phyloP scores from a whole-genome alignment of 1,140 invertebrate genomes.

The Callitettix versicolor region DNA sequence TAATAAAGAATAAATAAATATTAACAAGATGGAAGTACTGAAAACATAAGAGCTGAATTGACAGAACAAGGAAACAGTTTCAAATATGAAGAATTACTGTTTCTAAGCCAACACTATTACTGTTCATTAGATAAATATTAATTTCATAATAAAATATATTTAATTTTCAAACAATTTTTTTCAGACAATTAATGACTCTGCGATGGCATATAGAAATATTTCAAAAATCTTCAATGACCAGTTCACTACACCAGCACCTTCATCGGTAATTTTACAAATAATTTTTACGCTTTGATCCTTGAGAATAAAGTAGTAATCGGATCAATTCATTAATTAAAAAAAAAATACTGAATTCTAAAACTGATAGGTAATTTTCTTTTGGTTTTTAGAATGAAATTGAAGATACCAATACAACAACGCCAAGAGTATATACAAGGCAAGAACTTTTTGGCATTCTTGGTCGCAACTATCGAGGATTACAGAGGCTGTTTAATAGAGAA shows the following conservation, averaged over 20 bases:
- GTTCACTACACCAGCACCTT: conserved; percentile 6
- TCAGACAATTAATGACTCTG: conserved; percentile 1
- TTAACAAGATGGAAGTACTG: no score
- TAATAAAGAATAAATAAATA: no score
- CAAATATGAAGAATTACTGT: no score
- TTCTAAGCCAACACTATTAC: no score
- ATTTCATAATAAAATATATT: not conserved
- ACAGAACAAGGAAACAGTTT: no score
- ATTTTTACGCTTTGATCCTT: not conserved
- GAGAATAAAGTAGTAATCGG: not conserved
- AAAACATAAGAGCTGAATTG: no score
- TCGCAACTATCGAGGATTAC: not conserved
- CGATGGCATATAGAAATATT: not conserved
- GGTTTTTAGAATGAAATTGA: no score
- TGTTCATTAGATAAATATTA: no score
- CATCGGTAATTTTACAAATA: not conserved
- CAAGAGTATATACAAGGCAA: not conserved
- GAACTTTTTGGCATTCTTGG: conserved; percentile 1
- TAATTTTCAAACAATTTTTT: not conserved
- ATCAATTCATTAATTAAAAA: no score
- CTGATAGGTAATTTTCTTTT: no score
- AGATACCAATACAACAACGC: not conserved
- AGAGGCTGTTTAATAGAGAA: conserved; percentile 3
- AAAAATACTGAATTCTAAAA: no score
- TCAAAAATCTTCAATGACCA: conserved; percentile 8